A percentile compares a stretch with the other conserved stretches of the same genome.
Conservation (phyloP, 2,797 vertebrate genomes). For the Hozukius guyotensis region DNA sequence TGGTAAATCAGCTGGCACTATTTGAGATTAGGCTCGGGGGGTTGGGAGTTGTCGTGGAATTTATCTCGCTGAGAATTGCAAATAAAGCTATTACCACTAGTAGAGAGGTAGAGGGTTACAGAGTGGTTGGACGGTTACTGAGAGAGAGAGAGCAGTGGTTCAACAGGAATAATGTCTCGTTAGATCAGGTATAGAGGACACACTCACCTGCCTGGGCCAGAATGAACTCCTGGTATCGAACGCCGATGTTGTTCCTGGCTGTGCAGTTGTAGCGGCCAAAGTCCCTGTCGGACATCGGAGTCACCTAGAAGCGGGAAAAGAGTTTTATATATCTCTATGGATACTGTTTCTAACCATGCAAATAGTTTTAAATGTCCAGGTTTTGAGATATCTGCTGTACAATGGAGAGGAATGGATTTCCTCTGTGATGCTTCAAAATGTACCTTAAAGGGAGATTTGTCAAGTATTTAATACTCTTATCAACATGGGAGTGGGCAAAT, state of each 20-base stretch:
- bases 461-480: too few relatives aligned
- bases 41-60: constrained; percentile 53
- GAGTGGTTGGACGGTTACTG: background rate
- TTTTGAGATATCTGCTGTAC: background rate
- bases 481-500: too few relatives aligned
- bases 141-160: constrained; percentile 9
- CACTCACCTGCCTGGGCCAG: constrained; percentile 95
- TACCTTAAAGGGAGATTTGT: too few relatives aligned
- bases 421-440: too few relatives aligned
- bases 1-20: constrained; percentile 76
- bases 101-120: constrained; percentile 40
- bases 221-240: constrained; percentile 93
- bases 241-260: constrained; percentile 94
- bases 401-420: background rate
- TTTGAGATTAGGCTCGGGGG: constrained; percentile 72
- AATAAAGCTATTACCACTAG: constrained; percentile 63
- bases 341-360: background rate
- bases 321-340: background rate
- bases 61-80: constrained; percentile 65
- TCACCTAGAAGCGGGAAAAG: constrained; percentile 81
- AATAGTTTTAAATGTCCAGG: background rate
- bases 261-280: constrained; percentile 98
- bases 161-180: constrained; percentile 18
- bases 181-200: background rate
- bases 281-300: constrained; percentile 94